Evolutionary conservation across 2,888 invertebrate species (phyloP), one percentile per base, ranked within the genome.

Genomic region (Hirtodrosophila confusa): DNA sequence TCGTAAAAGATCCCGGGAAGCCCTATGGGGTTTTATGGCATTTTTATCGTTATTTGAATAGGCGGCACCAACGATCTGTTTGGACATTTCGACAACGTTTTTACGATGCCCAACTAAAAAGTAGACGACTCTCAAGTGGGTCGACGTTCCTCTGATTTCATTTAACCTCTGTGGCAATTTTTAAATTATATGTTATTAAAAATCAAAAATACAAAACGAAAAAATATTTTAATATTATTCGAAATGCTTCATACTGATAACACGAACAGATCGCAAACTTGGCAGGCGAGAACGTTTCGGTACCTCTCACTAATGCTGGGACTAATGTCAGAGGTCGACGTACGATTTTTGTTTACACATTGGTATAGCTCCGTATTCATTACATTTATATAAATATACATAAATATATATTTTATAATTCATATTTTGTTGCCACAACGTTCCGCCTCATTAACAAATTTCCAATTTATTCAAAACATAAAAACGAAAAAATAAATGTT

Each of bases 41-140:
- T 85, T 89, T 89, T 89, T 88, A 90, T 90, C 80, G 78, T 58
- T 66, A 72, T 87, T 88, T 86, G 78, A 79, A 80, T 80, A 80
- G 83, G 67, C 77, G 69, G 86, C 75, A 73, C 78, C 76, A 88
- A 90, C 80, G 88, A 86, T 83, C 86, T 89, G 89, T 90, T 90
- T 89, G 77, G 88, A 87, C 86, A 88, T 78, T 83, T 87, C 69
- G 70, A 75, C 83, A 87, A 78, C 69, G 70, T 65, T 83, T 85
- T 87, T 69, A 87, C 69, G 69, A 61, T 63, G 57, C 43, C 35
- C 27, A 57, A 57, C 50, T 50, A 40, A 67, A 71, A 65, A 53
- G 54, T 45, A 56, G 67, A 60, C 75, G 57, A 73, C 62, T 56
- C 70, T 78, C 79, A 82, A 87, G 86, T 82, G 75, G 78, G 65